Conservation (phyloP, 2,888 invertebrate species). For the Argyra leucocephala region DNA sequence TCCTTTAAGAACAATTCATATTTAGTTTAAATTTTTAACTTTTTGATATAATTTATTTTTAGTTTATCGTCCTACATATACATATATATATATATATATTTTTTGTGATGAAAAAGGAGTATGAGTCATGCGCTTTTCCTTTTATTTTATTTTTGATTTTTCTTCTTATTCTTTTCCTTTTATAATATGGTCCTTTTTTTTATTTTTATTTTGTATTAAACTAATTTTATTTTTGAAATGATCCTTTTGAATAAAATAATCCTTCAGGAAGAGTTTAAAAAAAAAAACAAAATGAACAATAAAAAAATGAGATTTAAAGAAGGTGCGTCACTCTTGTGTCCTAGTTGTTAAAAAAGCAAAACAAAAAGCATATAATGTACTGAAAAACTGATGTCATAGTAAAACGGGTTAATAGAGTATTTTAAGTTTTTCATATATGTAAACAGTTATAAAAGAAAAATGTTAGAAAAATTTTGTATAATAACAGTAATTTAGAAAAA, state of each 20-base stretch:
- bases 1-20: too few relatives aligned
- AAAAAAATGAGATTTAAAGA: background rate
- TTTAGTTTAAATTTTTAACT: too few relatives aligned
- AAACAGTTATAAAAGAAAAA: too few relatives aligned
- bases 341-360: background rate
- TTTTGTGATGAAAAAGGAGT: background rate
- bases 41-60: background rate
- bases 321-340: background rate
- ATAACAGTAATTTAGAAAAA: too few relatives aligned
- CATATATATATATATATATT: background rate
- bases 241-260: too few relatives aligned
- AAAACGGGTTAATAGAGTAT: slow-evolving; percentile 3
- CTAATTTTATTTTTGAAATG: background rate
- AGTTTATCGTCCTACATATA: background rate
- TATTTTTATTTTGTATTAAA: background rate
- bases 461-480: too few relatives aligned
- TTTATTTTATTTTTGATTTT: too few relatives aligned
- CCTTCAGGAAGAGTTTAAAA: background rate
- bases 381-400: background rate
- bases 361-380: too few relatives aligned
- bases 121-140: background rate
- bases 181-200: background rate
- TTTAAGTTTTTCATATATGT: background rate
- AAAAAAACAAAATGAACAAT: background rate
- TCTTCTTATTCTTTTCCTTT: too few relatives aligned